Percentiles rank a stretch among this genome's conserved stretches.
Evolutionary conservation across 1,140 invertebrate genomes (phyloP).

Genomic region (Oppia nitens): DNA sequence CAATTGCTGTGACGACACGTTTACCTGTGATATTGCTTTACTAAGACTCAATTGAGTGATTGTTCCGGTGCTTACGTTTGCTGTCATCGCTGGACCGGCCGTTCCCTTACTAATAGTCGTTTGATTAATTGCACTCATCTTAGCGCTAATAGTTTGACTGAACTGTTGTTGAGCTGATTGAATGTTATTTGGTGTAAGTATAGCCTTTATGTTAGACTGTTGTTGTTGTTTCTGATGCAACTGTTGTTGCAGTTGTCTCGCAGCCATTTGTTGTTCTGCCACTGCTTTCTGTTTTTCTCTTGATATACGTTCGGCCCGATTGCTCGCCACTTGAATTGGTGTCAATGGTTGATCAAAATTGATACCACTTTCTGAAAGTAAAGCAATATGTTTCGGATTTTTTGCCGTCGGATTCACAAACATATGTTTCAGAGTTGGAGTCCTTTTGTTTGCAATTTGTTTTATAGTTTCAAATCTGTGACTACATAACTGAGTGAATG

Average conservation of each 20-base stretch:
- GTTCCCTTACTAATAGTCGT: neutral
- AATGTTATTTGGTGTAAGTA: neutral
- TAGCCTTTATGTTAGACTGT: neutral
- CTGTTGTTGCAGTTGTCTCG: conserved; percentile 19
- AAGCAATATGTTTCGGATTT: conserved; percentile 54
- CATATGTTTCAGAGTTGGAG: conserved; percentile 48
- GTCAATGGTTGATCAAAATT: conserved; percentile 64
- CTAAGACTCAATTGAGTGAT: neutral
- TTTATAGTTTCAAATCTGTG: conserved; percentile 65
- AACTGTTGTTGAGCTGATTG: neutral
- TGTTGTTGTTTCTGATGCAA: conserved; percentile 17
- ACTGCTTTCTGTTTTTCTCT: conserved; percentile 42
- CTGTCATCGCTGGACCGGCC: neutral
- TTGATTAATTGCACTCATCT: neutral
- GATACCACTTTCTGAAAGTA: conserved; percentile 63
- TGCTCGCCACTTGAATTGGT: conserved; percentile 64
- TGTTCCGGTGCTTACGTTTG: neutral
- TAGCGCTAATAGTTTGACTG: neutral
- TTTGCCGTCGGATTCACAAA: conserved; percentile 38
- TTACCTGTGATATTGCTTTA: neutral
- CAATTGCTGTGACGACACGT: neutral
- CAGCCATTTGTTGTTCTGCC: conserved; percentile 24
- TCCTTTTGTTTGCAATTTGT: conserved; percentile 41
- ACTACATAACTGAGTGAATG: conserved; percentile 48
- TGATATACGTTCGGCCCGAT: conserved; percentile 61